Base-by-base conservation (phyloP, 2,797 vertebrate genomes). In the Phyllotis vaccarum region DNA sequence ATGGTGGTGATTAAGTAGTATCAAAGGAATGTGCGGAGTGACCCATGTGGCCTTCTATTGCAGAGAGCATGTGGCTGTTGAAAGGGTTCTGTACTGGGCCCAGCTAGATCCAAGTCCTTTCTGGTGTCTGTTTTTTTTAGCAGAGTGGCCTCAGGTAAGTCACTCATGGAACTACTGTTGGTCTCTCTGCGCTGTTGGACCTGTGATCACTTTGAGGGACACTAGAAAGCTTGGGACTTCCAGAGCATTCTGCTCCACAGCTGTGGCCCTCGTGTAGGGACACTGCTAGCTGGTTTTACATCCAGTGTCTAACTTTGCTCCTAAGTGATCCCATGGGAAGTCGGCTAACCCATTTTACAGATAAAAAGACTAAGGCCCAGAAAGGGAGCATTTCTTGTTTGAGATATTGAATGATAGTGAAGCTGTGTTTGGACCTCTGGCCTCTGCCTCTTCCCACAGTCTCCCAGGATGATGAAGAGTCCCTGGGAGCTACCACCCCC, bases 201-300 rank as follows among this genome's bases (percentile, higher is more conserved):
- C 74, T 29, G 12, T 10, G 17, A 14, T n/a, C 8, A 24, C 34
- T 17, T 29, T 0, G 1, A 19, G 54, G 3, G 46, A 54, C 34
- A 46, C 52, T 37, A n/a, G n/a, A n/a, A n/a, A n/a, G n/a, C 52
- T 68, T 21, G 37, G 1, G 27, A n/a, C 66, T 68, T 37, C 86
- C 34, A n/a, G 56, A 21, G 10, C 29, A 40, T 46, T 19, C 46
- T 19, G 54, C 13, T 68, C 78, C 78, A 43, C 29, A 49, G 37
- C 37, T 0, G 0, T 21, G 24, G 34, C 62, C 66, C 40, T 7
- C 12, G n/a, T 54, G 49, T 40, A 34, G 78, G 76, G 62, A 86
- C 29, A 24, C 12, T 68, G 54, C 16, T 62, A 60, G 31, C 19
- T 21, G 22, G 27, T 40, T 24, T 80, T 58, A 49, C 1, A 46